Conservation (phyloP, 2,888 invertebrate species). For the Calameuta filiformis region DNA sequence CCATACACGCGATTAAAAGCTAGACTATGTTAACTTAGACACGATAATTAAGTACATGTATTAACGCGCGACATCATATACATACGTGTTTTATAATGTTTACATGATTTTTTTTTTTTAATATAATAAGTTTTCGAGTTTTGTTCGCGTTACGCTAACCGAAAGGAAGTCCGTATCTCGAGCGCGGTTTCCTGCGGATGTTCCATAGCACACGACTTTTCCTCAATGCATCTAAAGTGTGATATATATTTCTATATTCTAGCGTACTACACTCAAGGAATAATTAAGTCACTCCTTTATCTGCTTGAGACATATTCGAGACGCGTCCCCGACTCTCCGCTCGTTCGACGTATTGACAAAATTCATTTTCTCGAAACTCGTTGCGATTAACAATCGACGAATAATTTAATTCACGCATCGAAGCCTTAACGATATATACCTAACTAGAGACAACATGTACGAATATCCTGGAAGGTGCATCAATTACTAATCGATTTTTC, state of each 20-base stretch:
- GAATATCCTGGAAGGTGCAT: slow-evolving; percentile 52
- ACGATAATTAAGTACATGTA: slow-evolving; percentile 35
- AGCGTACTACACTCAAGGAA: background rate
- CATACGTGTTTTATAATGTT: background rate
- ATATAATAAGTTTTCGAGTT: background rate
- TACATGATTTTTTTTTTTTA: background rate
- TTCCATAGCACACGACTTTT: background rate
- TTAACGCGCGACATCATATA: slow-evolving; percentile 7
- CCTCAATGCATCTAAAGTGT: background rate
- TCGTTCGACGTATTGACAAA: background rate
- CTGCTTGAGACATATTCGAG: background rate
- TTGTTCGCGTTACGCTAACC: background rate
- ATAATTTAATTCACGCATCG: slow-evolving; percentile 1
- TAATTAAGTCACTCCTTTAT: background rate
- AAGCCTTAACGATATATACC: slow-evolving; percentile 36
- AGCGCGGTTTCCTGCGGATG: background rate
- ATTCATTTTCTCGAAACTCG: background rate
- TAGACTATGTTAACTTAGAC: slow-evolving; percentile 12
- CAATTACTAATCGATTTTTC: slow-evolving; percentile 18
- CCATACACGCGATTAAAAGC: slow-evolving; percentile 9
- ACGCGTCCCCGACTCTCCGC: background rate
- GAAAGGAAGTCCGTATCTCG: background rate
- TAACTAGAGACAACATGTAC: slow-evolving; percentile 58
- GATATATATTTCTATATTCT: background rate
- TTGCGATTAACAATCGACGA: background rate